Base-by-base conservation (phyloP, 2,888 invertebrate genomes). In the Bombylius major region DNA sequence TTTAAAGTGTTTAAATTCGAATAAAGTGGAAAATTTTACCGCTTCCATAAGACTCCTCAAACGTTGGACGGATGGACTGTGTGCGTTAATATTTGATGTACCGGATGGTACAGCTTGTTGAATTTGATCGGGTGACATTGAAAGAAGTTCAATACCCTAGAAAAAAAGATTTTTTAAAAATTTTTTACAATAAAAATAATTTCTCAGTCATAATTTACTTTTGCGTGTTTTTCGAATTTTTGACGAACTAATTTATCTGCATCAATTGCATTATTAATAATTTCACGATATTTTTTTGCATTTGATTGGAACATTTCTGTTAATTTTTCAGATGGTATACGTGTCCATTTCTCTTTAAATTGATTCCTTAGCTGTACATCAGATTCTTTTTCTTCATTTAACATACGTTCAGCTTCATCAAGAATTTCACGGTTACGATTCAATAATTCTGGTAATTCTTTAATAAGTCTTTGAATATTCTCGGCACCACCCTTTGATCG, bases 351-450 rank as follows among this genome's bases (percentile, higher is more conserved):
- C 61, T 90, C 89, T 66, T 90, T 91, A 72, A 98, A 96, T 77
- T 98, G 97, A 48, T 78, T 77, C 58, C 91, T 81, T 62, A 99
- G 78, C 67, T 89, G 84, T 65, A 84, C 84, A 73, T 99, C 99
- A 2, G 94, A 89, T 63, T 87, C 83, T 63, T 86, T 86, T 75
- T 99, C 99, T 72, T 97, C 97, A 65, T 86, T 85, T 64, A 99
- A 75, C 80, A 92, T 79, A 58, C 87, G 77, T 65, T 89, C 88
- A 54, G 87, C 81, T 82, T 98, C 98, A 70, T 94, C 88, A 3
- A 99, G 79, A 65, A 99, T 95, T 73, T 99, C 93, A 62, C 83
- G 84, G 76, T 99, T 99, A 60, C 98, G 80, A 72, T 87, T 86
- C 64, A 97, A 79, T 62, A 94, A 78, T 60, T 90, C 89, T 0